These are phyloP conservation scores for Catocala sponsa DNA, from an alignment of 2,888 invertebrate species.

Conservation along the genomic window DNA sequence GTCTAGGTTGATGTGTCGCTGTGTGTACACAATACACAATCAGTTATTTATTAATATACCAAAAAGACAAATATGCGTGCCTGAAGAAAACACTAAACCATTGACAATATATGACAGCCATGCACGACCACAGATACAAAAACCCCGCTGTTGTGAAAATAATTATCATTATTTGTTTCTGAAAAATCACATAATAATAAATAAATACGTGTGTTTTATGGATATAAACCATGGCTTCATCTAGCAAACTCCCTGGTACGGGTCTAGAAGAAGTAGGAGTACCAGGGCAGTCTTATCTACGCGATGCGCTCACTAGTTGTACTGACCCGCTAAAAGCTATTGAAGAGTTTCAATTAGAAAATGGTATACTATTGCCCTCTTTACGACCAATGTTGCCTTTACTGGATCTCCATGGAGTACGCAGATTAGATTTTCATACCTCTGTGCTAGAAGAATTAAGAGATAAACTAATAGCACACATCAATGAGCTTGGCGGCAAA, in stretches of 20 bases:
- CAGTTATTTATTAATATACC: no score
- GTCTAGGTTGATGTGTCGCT: no score
- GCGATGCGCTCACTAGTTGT: constrained; percentile 97
- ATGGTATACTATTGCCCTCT: constrained; percentile 97
- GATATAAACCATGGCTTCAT: constrained; percentile 71
- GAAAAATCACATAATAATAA: constrained; percentile 7
- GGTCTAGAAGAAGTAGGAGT: constrained; percentile 95
- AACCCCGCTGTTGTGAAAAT: not conserved
- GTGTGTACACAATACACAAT: no score
- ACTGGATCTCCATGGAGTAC: constrained; percentile 97
- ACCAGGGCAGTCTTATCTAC: constrained; percentile 94
- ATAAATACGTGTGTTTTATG: constrained; percentile 18
- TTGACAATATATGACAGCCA: no score
- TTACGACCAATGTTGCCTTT: constrained; percentile 97
- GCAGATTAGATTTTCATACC: constrained; percentile 97
- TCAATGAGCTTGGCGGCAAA: constrained; percentile 94
- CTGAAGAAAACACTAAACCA: no score
- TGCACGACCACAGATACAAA: not conserved
- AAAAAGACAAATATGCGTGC: no score
- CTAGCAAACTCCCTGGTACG: constrained; percentile 85
- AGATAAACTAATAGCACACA: constrained; percentile 91
- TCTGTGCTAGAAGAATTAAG: constrained; percentile 94
- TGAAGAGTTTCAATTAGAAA: constrained; percentile 98
- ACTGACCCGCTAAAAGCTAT: constrained; percentile 99
- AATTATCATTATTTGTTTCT: not conserved